Conservation (phyloP, 2,797 vertebrate species). For the Toxotes lorentzi region DNA sequence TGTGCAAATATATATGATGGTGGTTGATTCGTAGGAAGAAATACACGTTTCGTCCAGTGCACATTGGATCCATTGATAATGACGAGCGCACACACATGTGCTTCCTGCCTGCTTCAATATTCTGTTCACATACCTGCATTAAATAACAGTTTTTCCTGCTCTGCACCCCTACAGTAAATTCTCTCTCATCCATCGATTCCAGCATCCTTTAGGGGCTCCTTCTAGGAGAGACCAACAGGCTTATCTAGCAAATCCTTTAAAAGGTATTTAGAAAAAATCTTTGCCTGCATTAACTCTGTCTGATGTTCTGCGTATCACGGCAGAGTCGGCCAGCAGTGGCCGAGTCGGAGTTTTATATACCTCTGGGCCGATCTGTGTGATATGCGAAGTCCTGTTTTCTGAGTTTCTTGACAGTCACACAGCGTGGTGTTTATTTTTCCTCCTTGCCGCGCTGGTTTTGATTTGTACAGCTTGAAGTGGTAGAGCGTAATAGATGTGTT, state of each 20-base stretch:
- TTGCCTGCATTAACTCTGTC: constrained; percentile 75
- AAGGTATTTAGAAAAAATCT: constrained; percentile 79
- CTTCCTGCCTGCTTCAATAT: constrained; percentile 73
- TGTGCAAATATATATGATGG: constrained; percentile 44
- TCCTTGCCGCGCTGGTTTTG: constrained; percentile 57
- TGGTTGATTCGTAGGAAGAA: constrained; percentile 42
- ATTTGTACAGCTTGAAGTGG: constrained; percentile 83
- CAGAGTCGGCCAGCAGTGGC: constrained; percentile 19
- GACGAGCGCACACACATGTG: constrained; percentile 56
- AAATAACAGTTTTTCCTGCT: constrained; percentile 77
- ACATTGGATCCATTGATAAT: constrained; percentile 73
- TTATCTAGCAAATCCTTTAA: constrained; percentile 85
- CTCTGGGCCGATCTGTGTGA: constrained; percentile 44
- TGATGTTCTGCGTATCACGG: constrained; percentile 56
- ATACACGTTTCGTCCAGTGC: constrained; percentile 25
- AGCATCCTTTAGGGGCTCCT: constrained; percentile 76
- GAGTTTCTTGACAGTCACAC: constrained; percentile 67
- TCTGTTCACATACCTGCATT: constrained; percentile 72
- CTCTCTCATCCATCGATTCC: constrained; percentile 81
- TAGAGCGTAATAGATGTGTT: constrained; percentile 80
- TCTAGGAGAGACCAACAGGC: constrained; percentile 64
- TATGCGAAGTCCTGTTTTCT: constrained; percentile 40
- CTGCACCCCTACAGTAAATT: constrained; percentile 76
- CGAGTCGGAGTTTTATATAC: constrained; percentile 50
- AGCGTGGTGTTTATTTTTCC: constrained; percentile 66